These are phyloP conservation scores for Melanotus villosus DNA, from an alignment of 2,888 invertebrate genomes.

Conservation along the genomic window DNA sequence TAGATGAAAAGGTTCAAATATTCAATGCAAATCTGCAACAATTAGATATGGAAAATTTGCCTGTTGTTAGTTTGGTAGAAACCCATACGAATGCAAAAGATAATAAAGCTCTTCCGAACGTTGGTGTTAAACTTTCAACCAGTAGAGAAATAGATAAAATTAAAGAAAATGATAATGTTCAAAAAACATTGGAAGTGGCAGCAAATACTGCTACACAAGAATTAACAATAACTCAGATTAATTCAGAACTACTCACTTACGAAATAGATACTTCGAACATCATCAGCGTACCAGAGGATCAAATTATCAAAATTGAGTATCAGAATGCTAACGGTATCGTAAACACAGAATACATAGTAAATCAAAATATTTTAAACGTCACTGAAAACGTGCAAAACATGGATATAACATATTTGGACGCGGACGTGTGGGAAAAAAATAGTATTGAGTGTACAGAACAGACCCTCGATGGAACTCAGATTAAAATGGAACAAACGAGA, in stretches of 20 bases:
- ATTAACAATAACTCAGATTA: slow-evolving; percentile 6
- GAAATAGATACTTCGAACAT: slow-evolving; percentile 53
- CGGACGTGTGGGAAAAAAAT: slow-evolving; percentile 14
- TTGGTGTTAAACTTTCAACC: slow-evolving; percentile 7
- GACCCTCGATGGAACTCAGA: background rate
- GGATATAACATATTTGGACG: slow-evolving; percentile 26
- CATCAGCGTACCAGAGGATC: slow-evolving; percentile 60
- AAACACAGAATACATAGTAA: slow-evolving; percentile 64
- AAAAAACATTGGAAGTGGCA: background rate
- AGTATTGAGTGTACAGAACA: background rate
- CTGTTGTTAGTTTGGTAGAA: background rate
- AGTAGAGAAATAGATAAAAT: background rate
- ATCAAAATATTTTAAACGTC: slow-evolving; percentile 55
- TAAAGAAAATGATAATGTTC: background rate
- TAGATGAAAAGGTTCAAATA: background rate
- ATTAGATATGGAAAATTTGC: background rate
- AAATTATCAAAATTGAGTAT: slow-evolving; percentile 65
- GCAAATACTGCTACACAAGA: background rate
- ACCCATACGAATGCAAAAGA: background rate
- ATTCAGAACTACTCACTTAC: slow-evolving; percentile 33
- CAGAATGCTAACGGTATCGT: slow-evolving; percentile 62
- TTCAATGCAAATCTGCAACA: background rate
- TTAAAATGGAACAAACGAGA: background rate
- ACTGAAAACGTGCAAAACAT: slow-evolving; percentile 24
- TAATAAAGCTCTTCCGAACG: background rate